Evolutionary conservation across 2,888 invertebrate genomes (phyloP).

Genomic region (Eledona agricola): DNA sequence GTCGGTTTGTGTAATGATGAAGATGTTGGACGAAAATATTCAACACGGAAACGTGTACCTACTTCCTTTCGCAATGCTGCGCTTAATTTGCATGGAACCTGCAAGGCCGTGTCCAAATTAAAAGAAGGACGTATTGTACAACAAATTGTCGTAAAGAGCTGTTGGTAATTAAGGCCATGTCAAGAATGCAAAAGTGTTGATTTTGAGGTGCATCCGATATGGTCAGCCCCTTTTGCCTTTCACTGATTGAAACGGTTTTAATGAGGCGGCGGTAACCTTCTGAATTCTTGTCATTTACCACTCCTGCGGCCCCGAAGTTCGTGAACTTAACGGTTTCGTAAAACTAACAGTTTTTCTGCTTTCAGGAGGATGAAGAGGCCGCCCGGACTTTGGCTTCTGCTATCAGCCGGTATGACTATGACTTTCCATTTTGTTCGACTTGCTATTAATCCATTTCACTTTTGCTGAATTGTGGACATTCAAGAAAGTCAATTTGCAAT

Average conservation of each 20-base stretch:
- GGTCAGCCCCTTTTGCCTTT: no score
- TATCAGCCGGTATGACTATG: constrained; percentile 64
- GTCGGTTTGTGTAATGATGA: background rate
- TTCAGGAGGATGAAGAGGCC: constrained; percentile 65
- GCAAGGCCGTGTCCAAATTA: no score
- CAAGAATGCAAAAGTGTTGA: no score
- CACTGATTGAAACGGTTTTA: no score
- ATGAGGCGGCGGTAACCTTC: no score
- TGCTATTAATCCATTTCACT: constrained; percentile 26
- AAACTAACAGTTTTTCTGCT: constrained; percentile 44
- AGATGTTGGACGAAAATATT: background rate
- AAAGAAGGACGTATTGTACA: no score
- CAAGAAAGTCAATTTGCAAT: constrained; percentile 9
- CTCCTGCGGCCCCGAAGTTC: background rate
- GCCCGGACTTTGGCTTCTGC: constrained; percentile 65
- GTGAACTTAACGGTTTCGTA: constrained; percentile 11
- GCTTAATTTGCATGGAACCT: no score
- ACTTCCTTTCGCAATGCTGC: background rate
- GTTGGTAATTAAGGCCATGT: no score
- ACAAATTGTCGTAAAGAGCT: no score
- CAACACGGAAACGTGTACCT: background rate
- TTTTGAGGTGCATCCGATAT: no score
- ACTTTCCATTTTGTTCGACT: constrained; percentile 37
- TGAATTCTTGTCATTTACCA: no score
- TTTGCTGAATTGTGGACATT: constrained; percentile 25